These are phyloP conservation scores for Monopis laevigella DNA, from an alignment of 2,888 invertebrate genomes.

Conservation along the genomic window DNA sequence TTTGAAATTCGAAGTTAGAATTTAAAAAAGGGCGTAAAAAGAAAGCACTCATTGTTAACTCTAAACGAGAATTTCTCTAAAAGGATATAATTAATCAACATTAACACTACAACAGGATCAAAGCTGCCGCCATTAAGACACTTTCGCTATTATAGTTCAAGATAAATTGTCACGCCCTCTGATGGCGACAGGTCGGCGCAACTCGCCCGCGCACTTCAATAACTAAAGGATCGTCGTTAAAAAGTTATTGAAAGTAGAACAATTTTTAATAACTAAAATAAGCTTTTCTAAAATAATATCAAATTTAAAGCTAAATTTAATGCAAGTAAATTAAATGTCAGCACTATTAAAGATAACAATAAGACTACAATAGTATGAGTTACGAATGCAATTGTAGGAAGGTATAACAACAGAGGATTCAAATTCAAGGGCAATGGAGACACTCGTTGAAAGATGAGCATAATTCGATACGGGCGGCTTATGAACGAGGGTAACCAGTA, in stretches of 20 bases:
- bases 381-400: not conserved
- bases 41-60: not conserved
- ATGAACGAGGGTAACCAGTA: slow-evolving; percentile 3
- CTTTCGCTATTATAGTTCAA: slow-evolving; percentile 34
- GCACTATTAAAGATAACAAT: not conserved
- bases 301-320: no score
- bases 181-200: slow-evolving; percentile 7
- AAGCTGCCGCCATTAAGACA: slow-evolving; percentile 34
- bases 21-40: no score
- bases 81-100: slow-evolving; percentile 36
- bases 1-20: no score
- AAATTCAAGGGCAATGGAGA: slow-evolving; percentile 10
- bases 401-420: not conserved
- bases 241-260: no score
- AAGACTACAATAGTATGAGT: not conserved
- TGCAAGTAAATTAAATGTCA: not conserved
- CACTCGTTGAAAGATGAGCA: slow-evolving; percentile 4
- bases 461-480: slow-evolving; percentile 7
- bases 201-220: no score
- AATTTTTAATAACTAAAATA: no score
- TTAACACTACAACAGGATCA: slow-evolving; percentile 32
- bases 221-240: no score
- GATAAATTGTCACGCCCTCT: slow-evolving; percentile 32
- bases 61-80: slow-evolving; percentile 32
- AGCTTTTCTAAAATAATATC: no score